Evolutionary conservation across 1,140 invertebrate species (phyloP).

Genomic region (Fragariocoptes setiger): DNA sequence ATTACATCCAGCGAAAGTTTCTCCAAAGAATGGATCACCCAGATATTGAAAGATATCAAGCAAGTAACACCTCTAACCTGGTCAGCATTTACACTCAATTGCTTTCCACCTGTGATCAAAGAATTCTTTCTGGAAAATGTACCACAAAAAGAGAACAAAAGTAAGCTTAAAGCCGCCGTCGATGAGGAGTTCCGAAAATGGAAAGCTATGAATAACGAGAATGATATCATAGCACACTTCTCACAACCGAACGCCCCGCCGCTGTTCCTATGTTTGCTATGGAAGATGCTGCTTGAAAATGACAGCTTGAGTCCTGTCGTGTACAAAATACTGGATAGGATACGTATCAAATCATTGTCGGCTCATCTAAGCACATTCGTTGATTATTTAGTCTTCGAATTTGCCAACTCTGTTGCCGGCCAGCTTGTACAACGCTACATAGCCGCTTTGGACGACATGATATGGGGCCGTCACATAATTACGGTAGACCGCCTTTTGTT

Average conservation of each 20-base stretch:
- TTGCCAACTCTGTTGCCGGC: constrained; percentile 45
- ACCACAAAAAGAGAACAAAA: constrained; percentile 9
- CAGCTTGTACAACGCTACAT: constrained; percentile 57
- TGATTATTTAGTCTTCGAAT: constrained; percentile 70
- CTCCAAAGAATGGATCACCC: constrained; percentile 54
- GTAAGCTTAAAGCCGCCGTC: constrained; percentile 27
- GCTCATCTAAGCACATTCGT: constrained; percentile 70
- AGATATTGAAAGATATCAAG: constrained; percentile 57
- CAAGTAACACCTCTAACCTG: constrained; percentile 57
- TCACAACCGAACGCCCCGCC: constrained; percentile 55
- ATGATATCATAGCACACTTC: constrained; percentile 78
- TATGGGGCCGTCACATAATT: constrained; percentile 87
- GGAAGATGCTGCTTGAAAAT: constrained; percentile 80
- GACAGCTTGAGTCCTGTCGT: constrained; percentile 66
- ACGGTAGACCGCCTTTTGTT: constrained; percentile 67
- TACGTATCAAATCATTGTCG: constrained; percentile 57
- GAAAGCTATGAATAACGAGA: constrained; percentile 43
- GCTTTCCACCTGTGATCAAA: constrained; percentile 52
- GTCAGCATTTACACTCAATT: constrained; percentile 62
- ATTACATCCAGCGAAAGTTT: constrained; percentile 36
- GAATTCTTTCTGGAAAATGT: constrained; percentile 32
- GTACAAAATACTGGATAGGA: constrained; percentile 71
- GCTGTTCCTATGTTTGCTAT: constrained; percentile 45
- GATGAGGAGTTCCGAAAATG: constrained; percentile 82
- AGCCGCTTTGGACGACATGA: constrained; percentile 75